These are phyloP conservation scores for Lithobates pipiens DNA, from an alignment of 2,797 vertebrate genomes.

Conservation along the genomic window DNA sequence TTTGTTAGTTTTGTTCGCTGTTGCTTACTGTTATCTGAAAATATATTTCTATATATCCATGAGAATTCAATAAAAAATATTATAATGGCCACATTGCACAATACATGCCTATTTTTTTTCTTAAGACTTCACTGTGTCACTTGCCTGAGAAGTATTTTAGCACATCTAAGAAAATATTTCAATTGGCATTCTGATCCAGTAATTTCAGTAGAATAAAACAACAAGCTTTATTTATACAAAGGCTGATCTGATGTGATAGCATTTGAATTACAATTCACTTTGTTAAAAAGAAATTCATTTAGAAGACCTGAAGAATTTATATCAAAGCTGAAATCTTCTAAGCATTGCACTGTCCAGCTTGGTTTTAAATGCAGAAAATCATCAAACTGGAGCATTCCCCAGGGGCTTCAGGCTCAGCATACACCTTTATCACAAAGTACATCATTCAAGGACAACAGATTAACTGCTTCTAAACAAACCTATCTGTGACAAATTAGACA, in stretches of 20 bases:
- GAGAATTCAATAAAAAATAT: background rate
- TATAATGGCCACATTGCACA: background rate
- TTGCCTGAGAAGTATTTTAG: conserved; percentile 19
- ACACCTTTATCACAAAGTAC: conserved; percentile 58
- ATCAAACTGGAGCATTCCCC: conserved; percentile 52
- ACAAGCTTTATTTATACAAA: conserved; percentile 55
- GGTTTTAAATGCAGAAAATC: conserved; percentile 59
- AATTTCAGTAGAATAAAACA: conserved; percentile 32
- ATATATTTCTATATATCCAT: background rate
- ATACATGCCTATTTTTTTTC: background rate
- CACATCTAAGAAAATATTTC: conserved; percentile 24
- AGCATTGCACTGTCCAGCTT: conserved; percentile 49
- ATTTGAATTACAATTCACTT: conserved; percentile 60
- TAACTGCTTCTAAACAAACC: conserved; percentile 55
- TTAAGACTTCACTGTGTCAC: conserved; percentile 6
- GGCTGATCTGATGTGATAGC: conserved; percentile 56
- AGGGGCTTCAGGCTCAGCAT: conserved; percentile 46
- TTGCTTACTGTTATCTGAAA: background rate
- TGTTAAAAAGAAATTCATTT: conserved; percentile 59
- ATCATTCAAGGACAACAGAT: conserved; percentile 61
- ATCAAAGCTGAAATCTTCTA: conserved; percentile 59
- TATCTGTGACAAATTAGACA: conserved; percentile 60
- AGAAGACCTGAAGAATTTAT: conserved; percentile 53
- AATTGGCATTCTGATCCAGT: conserved; percentile 52
- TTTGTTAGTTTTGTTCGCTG: background rate